Evolutionary conservation across 2,113 vertebrate genomes (phyloP).

Genomic region (Eulemur rufifrons): DNA sequence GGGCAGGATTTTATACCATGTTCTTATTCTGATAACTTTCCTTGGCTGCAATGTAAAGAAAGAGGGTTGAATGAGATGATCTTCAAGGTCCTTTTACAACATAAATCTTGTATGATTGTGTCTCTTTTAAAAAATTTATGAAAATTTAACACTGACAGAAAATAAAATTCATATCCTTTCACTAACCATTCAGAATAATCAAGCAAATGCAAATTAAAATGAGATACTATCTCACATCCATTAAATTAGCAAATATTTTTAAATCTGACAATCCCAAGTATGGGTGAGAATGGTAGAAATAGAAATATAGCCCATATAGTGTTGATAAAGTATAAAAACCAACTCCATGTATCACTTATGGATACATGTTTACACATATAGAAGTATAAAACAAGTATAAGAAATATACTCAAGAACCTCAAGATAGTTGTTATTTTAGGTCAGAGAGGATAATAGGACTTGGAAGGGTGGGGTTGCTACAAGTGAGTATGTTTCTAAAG

Average conservation of each 20-base stretch:
- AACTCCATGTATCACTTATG: not conserved
- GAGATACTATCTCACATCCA: not conserved
- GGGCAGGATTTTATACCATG: not conserved
- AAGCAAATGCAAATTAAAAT: slow-evolving; percentile 26
- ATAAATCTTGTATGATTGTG: not conserved
- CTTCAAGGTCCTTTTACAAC: not conserved
- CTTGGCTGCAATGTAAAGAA: not conserved
- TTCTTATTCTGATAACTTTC: not conserved
- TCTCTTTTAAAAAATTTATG: not conserved
- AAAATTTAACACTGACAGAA: not conserved
- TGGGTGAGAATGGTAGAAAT: not conserved
- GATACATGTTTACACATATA: not conserved
- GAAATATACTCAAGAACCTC: not conserved
- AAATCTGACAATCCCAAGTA: slow-evolving; percentile 5
- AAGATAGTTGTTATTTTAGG: not conserved
- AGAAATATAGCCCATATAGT: not conserved
- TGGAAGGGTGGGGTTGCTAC: not conserved
- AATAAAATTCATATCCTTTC: slow-evolving; percentile 8
- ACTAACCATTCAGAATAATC: not conserved
- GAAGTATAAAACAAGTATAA: not conserved
- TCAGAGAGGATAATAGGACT: not conserved
- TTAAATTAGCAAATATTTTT: not conserved
- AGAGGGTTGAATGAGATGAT: not conserved
- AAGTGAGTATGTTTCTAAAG: not conserved
- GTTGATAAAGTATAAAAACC: not conserved